phyloP scores from a whole-genome alignment of 30 jellyfish, hydroid and myxozoan genomes.

The Rhopilema esculentum region DNA sequence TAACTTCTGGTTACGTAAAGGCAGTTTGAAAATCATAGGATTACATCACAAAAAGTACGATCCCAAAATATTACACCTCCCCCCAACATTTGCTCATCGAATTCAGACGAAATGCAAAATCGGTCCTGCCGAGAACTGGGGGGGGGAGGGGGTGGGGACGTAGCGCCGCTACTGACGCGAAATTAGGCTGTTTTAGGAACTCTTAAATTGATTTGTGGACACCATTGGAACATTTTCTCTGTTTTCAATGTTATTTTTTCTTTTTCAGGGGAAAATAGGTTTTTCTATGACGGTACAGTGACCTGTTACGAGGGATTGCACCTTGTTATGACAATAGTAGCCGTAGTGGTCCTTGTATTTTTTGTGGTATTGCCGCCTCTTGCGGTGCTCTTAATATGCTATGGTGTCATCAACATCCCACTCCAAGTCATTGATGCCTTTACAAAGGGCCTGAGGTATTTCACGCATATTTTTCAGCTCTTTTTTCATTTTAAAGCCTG shows the following conservation, averaged over 20 bases:
- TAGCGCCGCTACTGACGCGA: too few species aligned
- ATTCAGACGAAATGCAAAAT: too few species aligned
- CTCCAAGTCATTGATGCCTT: constrained; percentile 83
- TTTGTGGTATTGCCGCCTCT: constrained; percentile 81
- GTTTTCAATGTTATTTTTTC: neutral
- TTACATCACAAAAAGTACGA: too few species aligned
- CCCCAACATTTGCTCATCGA: too few species aligned
- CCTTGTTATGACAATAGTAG: constrained; percentile 47
- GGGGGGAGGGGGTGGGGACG: too few species aligned
- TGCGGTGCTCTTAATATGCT: constrained; percentile 54
- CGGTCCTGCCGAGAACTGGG: too few species aligned
- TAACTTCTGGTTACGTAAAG: too few species aligned
- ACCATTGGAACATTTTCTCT: neutral
- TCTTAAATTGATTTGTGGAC: too few species aligned
- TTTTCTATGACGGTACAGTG: constrained; percentile 81
- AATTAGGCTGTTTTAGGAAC: too few species aligned
- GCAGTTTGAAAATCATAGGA: too few species aligned
- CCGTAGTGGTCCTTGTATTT: constrained; percentile 48
- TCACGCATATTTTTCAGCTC: neutral
- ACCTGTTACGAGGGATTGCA: constrained; percentile 63
- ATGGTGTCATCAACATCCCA: constrained; percentile 64
- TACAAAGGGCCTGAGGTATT: constrained; percentile 81
- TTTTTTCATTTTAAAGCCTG: too few species aligned
- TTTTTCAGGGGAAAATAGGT: constrained; percentile 44
- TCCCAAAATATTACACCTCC: too few species aligned